A percentile compares a stretch with the other conserved stretches of the same genome.
Conservation (phyloP, 1,140 invertebrate species). For the Cydia amplana region DNA sequence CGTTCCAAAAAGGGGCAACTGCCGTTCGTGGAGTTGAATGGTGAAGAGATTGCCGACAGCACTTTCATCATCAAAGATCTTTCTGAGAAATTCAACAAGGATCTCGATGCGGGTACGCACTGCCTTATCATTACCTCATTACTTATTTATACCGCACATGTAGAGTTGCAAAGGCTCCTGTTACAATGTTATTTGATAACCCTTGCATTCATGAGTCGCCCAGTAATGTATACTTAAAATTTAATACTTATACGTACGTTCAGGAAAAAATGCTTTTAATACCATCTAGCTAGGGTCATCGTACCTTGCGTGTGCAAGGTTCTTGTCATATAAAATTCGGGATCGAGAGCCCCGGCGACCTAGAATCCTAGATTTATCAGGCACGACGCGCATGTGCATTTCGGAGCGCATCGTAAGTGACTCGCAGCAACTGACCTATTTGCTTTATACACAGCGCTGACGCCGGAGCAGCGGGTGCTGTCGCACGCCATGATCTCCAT, state of each 20-base stretch:
- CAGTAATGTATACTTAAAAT: background rate
- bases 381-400: constrained; percentile 60
- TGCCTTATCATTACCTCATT: constrained; percentile 33
- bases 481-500: constrained; percentile 96
- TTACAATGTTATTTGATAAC: constrained; percentile 23
- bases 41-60: constrained; percentile 95
- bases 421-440: constrained; percentile 42
- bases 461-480: constrained; percentile 90
- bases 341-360: constrained; percentile 33
- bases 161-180: constrained; percentile 10
- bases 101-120: constrained; percentile 85
- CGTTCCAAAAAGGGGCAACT: constrained; percentile 95
- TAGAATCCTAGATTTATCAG: constrained; percentile 47
- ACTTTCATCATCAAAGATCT: constrained; percentile 93
- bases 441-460: constrained; percentile 79
- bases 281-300: background rate
- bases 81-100: constrained; percentile 88
- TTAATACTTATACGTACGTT: no score
- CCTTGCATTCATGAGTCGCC: background rate
- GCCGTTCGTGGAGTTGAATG: constrained; percentile 96
- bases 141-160: constrained; percentile 7
- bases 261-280: background rate
- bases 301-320: background rate
- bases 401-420: constrained; percentile 19
- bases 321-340: background rate